Evolutionary conservation across 1,140 invertebrate species (phyloP), one percentile per base, ranked within the genome.

Genomic region (Parapsyche elsis): DNA sequence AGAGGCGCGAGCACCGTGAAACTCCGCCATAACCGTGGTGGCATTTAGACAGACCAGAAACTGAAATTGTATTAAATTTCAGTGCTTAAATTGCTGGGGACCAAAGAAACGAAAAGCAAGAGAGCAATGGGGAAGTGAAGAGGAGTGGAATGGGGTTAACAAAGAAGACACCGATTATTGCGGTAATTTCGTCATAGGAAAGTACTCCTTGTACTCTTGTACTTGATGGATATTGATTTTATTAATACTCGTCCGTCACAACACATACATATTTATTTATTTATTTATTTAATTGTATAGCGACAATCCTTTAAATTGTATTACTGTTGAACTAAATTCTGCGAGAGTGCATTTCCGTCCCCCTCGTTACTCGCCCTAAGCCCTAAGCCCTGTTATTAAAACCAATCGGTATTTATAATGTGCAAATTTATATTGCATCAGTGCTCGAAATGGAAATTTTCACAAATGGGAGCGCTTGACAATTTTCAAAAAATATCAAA

Each of bases 51-150:
- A 46, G 64, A 80, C 73, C 75, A 78, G 75, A 83, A 83, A 82
- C 80, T 82, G 78, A 82, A 82, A 83, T 83, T 83, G 81, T 83
- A 83, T 83, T 83, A 83, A 80, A 81, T 80, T 74, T 67, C 79
- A 53, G 24, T 30, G 10, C 24, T 23, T 10, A 26, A 24, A 67
- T 24, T 30, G 14, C 64, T 24, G 21, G 64, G 24, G 12, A 23
- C 10, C 23, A 67, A 26, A 24, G 64, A 26, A 67, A 67, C 9
- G 77, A 45, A 76, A 61, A 53, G 44, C 16, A 19, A 5, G 21
- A 21, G 67, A 75, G 67, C 5, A 12, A 46, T 53, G 5, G 49
- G 61, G 44, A 7, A n/a, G 10, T 16, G 49, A 53, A 5, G n/a
- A 21, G 24, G 67, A 75, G 64, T 5, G 7, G 70, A 71, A 10